Evolutionary conservation across 2,113 vertebrate species (phyloP), one percentile per base, ranked within the genome.

Genomic region (Mus spicilegus): DNA sequence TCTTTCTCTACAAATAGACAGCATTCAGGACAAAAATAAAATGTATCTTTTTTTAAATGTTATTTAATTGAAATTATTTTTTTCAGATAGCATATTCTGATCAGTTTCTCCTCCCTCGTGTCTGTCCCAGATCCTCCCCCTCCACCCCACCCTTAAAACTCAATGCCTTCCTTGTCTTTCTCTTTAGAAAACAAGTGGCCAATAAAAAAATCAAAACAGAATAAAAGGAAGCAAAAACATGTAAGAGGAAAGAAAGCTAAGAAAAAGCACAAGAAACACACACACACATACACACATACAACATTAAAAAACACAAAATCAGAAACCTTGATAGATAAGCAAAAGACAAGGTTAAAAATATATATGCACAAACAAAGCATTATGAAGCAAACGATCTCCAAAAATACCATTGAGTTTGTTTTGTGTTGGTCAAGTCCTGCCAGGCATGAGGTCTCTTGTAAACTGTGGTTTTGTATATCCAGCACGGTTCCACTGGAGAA

Each of bases 1-100:
- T 84, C 30, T 39, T 75, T 70, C 11, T 46, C 51, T 78, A 16
- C 12, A 58, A 17, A 51, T 65, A 58, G 28, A 75, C 30, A 89
- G 30, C 42, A 26, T 93, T 92, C 22, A 91, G 28, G 81, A 76
- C 33, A 78, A 6, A 94, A 89, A 30, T 36, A 42, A 86, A 94
- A 6, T 65, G 22, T 17, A 42, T 84, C 58, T 39, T 63, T 39
- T 63, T 61, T 10, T 4, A 46, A 65, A 5, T 65, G n/a, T 65
- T n/a, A 86, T 33, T 20, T 86, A 46, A 20, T 65, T 65, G 81
- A 84, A 63, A 84, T 63, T 84, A 19, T 80, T 63, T 61, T 63
- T 82, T 63, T 63, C 56, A 84, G 26, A 61, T n/a, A 61, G 12
- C 39, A 39, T 82, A 61, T 39, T 61, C 22, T 82, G 80, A 39